phyloP scores from a whole-genome alignment of 2,113 vertebrate genomes.

The Chaetura pelagica region DNA sequence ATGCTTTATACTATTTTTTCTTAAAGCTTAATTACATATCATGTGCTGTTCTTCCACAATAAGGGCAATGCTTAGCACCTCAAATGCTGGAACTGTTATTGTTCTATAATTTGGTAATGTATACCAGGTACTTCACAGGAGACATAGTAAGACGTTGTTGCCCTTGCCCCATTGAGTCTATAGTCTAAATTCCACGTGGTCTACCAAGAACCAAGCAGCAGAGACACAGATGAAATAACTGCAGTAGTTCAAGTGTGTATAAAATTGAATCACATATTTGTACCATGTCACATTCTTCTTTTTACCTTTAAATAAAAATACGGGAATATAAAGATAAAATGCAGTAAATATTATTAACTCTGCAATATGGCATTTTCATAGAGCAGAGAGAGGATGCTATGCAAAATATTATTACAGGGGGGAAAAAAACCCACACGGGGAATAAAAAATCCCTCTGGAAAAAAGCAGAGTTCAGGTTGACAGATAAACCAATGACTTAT shows the following conservation, averaged over 20 bases:
- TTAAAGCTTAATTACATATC: not conserved
- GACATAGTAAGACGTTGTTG: not conserved
- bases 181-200: not conserved
- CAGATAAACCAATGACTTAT: not conserved
- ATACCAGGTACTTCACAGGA: not conserved
- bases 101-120: not conserved
- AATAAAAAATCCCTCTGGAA: not conserved
- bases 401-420: not conserved
- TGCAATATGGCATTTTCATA: not conserved
- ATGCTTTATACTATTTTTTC: not conserved
- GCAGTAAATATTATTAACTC: not conserved
- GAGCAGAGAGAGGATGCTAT: not conserved
- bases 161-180: not conserved
- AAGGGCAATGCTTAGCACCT: not conserved
- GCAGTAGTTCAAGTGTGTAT: not conserved
- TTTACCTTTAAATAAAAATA: conserved; percentile 17
- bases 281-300: not conserved
- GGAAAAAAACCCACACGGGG: not conserved
- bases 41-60: not conserved
- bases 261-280: not conserved
- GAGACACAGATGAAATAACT: not conserved
- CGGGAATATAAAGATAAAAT: not conserved
- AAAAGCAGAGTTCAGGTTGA: not conserved
- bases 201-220: not conserved
- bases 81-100: not conserved